A percentile compares a stretch with the other conserved stretches of the same genome.
Evolutionary conservation across 2,113 vertebrate species (phyloP).

Genomic region (Lichenostomus cassidix): DNA sequence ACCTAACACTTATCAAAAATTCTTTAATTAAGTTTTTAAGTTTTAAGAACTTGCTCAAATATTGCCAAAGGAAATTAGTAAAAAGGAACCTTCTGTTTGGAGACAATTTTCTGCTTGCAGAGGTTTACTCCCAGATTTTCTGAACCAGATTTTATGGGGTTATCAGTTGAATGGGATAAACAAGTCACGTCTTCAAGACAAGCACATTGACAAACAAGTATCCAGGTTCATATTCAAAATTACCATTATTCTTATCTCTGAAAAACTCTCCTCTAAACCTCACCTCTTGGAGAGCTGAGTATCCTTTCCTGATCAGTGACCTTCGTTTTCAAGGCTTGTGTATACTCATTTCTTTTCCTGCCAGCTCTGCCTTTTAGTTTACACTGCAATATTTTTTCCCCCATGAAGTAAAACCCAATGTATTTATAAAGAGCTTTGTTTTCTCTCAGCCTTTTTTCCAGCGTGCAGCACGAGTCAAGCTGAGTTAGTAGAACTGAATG

Average conservation of each 20-base stretch:
- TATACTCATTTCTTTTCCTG: neutral
- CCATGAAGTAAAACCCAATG: neutral
- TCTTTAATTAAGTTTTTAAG: no score
- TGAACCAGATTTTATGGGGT: neutral
- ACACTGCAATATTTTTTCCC: neutral
- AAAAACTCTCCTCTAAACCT: neutral
- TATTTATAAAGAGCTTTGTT: constrained; percentile 11
- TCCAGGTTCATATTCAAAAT: neutral
- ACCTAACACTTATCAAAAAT: neutral
- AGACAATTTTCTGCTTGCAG: neutral
- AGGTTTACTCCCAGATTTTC: neutral
- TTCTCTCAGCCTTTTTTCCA: neutral
- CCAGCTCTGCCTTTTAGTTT: constrained; percentile 1
- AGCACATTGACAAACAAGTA: neutral
- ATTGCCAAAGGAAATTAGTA: neutral
- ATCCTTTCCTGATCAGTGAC: neutral
- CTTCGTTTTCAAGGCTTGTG: neutral
- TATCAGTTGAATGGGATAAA: neutral
- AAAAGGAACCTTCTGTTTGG: neutral
- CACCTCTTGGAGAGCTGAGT: neutral
- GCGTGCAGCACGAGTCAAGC: neutral
- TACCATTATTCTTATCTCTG: accelerated
- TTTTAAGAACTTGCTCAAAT: neutral
- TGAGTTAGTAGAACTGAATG: neutral
- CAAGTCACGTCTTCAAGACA: neutral